Conservation (phyloP, 1,140 invertebrate species). For the Idris sp. region DNA sequence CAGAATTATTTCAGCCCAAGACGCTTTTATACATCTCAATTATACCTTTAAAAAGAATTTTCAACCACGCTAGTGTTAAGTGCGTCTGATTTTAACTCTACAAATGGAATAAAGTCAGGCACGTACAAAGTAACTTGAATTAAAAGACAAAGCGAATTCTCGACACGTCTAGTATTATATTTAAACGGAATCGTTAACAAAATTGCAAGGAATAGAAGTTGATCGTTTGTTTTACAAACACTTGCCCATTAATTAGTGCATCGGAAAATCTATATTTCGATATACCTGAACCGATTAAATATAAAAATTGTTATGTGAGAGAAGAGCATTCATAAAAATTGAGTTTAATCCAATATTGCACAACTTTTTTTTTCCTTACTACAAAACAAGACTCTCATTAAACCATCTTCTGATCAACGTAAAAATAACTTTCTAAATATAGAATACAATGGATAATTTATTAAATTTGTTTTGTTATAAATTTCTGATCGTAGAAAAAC, state of each 20-base stretch:
- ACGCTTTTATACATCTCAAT: constrained; percentile 30
- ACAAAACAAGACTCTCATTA: constrained; percentile 1
- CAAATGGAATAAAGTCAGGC: constrained; percentile 42
- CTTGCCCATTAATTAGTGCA: background rate
- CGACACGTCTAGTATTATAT: constrained; percentile 1
- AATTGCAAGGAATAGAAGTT: constrained; percentile 1
- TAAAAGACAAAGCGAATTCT: constrained; percentile 20
- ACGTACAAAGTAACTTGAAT: constrained; percentile 18
- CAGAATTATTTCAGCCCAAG: constrained; percentile 36
- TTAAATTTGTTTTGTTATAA: too few relatives aligned
- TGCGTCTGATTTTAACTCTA: constrained; percentile 28
- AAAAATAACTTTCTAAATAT: too few relatives aligned
- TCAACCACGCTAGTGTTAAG: constrained; percentile 30
- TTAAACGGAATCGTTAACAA: constrained; percentile 4
- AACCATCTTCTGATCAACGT: constrained; percentile 16
- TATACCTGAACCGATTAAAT: background rate
- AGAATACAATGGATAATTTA: too few relatives aligned
- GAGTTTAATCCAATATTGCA: constrained; percentile 12
- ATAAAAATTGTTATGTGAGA: constrained; percentile 16
- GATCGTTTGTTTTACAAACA: constrained; percentile 1
- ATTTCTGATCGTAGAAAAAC: too few relatives aligned
- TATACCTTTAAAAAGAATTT: constrained; percentile 33
- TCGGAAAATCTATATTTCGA: constrained; percentile 1
- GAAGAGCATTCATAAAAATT: background rate
- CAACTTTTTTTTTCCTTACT: constrained; percentile 1